phyloP scores from a whole-genome alignment of 2,113 vertebrate species.

The Antechinus flavipes region DNA sequence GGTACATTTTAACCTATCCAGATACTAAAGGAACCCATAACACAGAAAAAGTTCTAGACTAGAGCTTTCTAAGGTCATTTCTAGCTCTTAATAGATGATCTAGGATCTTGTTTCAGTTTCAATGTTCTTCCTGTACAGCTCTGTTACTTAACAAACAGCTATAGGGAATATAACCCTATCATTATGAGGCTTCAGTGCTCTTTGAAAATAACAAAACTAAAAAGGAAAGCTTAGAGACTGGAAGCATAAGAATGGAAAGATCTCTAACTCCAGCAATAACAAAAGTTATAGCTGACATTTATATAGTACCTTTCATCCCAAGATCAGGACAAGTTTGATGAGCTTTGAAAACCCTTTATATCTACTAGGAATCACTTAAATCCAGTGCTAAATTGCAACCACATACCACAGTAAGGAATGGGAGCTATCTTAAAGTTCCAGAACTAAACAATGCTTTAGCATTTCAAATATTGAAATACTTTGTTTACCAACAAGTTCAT shows the following conservation, averaged over 20 bases:
- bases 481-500: conserved; percentile 41
- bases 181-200: not conserved
- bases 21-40: not conserved
- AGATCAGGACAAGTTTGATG: not conserved
- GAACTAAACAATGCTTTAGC: not conserved
- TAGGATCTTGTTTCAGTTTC: not conserved
- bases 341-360: conserved; percentile 3
- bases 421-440: not conserved
- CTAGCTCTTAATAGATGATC: not conserved
- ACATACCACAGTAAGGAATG: not conserved
- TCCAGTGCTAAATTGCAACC: not conserved
- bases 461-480: conserved; percentile 1
- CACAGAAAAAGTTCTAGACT: not conserved
- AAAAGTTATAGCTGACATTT: not conserved
- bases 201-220: conserved; percentile 19
- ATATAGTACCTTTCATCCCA: not conserved
- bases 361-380: not conserved
- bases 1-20: not conserved
- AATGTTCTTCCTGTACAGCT: not conserved
- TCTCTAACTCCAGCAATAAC: not conserved
- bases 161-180: not conserved
- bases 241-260: not conserved
- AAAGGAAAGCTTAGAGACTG: not conserved
- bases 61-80: not conserved
- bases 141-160: not conserved